Evolutionary conservation across 2,797 vertebrate genomes (phyloP).

Genomic region (Streptopelia turtur): DNA sequence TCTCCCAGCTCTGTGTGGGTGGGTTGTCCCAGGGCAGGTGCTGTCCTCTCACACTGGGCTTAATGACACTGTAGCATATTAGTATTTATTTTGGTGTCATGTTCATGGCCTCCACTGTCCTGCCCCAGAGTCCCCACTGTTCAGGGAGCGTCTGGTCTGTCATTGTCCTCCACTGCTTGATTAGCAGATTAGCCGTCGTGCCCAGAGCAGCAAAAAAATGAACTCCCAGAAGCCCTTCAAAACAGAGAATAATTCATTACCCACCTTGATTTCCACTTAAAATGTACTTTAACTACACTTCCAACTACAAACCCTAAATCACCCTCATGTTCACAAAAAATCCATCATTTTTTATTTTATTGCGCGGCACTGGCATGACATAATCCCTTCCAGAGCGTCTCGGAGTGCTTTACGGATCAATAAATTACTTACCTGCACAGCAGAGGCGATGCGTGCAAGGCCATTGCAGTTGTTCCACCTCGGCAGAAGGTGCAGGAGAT

Average conservation of each 20-base stretch:
- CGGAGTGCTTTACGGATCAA: constrained; percentile 81
- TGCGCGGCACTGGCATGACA: constrained; percentile 76
- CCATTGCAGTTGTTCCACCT: constrained; percentile 51
- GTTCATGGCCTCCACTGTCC: background rate
- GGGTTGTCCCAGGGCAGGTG: background rate
- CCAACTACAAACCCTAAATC: constrained; percentile 83
- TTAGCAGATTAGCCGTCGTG: constrained; percentile 76
- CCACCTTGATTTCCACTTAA: constrained; percentile 83
- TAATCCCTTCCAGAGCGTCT: constrained; percentile 82
- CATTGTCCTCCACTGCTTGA: constrained; percentile 69
- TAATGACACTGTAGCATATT: background rate
- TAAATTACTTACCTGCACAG: constrained; percentile 82
- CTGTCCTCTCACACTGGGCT: background rate
- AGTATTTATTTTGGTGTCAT: constrained; percentile 36
- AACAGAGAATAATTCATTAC: constrained; percentile 83
- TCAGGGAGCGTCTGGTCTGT: constrained; percentile 32
- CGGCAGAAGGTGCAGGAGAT: background rate
- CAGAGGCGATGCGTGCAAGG: constrained; percentile 72
- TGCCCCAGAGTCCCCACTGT: constrained; percentile 12
- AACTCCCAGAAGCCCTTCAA: constrained; percentile 79
- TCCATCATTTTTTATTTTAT: constrained; percentile 85
- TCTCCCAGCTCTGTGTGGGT: background rate
- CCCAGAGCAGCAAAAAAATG: constrained; percentile 76
- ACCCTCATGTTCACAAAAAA: constrained; percentile 79
- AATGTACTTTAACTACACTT: constrained; percentile 84